These are phyloP conservation scores for Argyrosomus japonicus DNA, from an alignment of 2,113 vertebrate species.

Conservation along the genomic window DNA sequence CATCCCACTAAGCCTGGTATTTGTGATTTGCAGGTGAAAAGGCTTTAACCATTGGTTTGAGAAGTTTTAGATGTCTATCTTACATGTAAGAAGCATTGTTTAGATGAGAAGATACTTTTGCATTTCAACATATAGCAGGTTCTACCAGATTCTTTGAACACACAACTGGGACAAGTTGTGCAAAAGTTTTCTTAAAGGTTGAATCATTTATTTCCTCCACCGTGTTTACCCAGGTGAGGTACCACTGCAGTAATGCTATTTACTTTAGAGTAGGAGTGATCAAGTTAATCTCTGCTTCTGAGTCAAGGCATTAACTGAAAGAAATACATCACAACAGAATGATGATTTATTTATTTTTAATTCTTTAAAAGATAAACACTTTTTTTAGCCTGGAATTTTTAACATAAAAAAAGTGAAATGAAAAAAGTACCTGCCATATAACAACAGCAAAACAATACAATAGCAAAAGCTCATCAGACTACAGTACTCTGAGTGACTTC, in stretches of 20 bases:
- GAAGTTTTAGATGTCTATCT: no score
- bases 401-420: no score
- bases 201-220: background rate
- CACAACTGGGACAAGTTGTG: background rate
- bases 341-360: background rate
- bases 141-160: background rate
- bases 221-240: background rate
- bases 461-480: background rate
- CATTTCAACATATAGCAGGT: background rate
- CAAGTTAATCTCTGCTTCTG: background rate
- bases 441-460: background rate
- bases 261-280: background rate
- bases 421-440: background rate
- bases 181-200: background rate
- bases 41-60: no score
- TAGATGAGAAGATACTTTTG: no score
- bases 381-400: background rate
- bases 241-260: background rate
- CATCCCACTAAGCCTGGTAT: no score
- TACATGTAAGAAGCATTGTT: no score
- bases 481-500: background rate
- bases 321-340: background rate
- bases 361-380: no score
- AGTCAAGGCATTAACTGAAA: slow-evolving; percentile 1
- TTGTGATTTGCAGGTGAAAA: no score